Base-by-base conservation (phyloP, 2,888 invertebrate species). In the Stenoptilia bipunctidactyla region DNA sequence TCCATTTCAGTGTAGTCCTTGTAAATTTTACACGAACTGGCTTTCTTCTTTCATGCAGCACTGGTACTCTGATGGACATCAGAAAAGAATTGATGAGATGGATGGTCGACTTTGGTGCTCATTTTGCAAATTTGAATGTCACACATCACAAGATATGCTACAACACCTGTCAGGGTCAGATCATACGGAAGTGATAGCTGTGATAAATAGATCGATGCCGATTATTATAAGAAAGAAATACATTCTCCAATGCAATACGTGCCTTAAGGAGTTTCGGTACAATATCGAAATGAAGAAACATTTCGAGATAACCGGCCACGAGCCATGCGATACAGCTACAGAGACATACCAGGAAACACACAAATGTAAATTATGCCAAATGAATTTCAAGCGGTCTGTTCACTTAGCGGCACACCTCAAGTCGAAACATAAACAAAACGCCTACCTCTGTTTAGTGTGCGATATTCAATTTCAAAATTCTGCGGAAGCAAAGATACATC, bases 1-100 rank as follows among this genome's bases (percentile, higher is more conserved):
- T 36, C 94, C 94, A 0, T 96, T 91, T 60, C 95, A 94, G 67
- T 96, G 96, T 61, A 88, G 88, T 34, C 86, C 91, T 10, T 96
- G 96, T 63, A 88, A 88, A 42, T 96, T 93, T 69, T 96, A 93
- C 64, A 92, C 92, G 51, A 94, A 94, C 62, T 91, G 89, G 55
- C 86, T 88, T 45, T 86, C 87, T 38, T 87, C 86, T 40, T 93
- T 91, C 56, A 75, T 91, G 56, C 82, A 84, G 25, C 94, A 94
- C 60, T 94, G 93, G 93, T 77, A 82, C 44, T 90, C 92, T 2
- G 66, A 82, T 1, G 80, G 85, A 14, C 93, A 93, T 50, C 72
- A 76, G 25, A 60, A 71, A 20, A 85, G 68, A 15, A 84, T 86
- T 2, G 54, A 66, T 1, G 65, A 79, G 48, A 75, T 84, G 41